These are phyloP conservation scores for Caretta caretta DNA, from an alignment of 2,113 vertebrate genomes.

Conservation along the genomic window DNA sequence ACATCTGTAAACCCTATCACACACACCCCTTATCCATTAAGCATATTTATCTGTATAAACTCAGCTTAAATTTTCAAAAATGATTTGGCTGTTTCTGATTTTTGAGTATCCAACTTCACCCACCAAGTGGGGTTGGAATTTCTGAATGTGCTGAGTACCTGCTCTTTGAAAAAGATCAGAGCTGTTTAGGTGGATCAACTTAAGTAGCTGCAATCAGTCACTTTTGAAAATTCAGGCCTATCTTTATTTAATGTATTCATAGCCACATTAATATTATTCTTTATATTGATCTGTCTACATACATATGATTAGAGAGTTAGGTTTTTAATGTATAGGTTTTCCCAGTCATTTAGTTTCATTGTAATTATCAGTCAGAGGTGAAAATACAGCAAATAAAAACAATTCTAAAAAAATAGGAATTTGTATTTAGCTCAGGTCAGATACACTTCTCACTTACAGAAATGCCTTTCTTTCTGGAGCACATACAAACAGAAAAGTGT, in stretches of 20 bases:
- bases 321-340: background rate
- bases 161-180: background rate
- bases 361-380: background rate
- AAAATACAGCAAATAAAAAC: background rate
- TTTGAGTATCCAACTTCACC: background rate
- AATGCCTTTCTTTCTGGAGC: background rate
- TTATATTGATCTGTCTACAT: background rate
- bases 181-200: background rate
- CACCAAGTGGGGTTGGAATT: background rate
- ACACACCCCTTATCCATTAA: background rate
- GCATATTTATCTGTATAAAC: background rate
- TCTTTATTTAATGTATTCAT: background rate
- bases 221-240: background rate
- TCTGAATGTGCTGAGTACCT: background rate
- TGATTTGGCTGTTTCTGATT: background rate
- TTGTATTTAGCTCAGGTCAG: background rate
- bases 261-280: accelerated
- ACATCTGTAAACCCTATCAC: background rate
- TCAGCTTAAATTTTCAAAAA: background rate
- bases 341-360: background rate
- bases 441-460: background rate
- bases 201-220: background rate
- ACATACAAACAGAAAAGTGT: background rate
- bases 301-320: background rate
- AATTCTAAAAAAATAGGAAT: background rate